phyloP scores from a whole-genome alignment of 1,140 invertebrate species.

The Pinna nobilis region DNA sequence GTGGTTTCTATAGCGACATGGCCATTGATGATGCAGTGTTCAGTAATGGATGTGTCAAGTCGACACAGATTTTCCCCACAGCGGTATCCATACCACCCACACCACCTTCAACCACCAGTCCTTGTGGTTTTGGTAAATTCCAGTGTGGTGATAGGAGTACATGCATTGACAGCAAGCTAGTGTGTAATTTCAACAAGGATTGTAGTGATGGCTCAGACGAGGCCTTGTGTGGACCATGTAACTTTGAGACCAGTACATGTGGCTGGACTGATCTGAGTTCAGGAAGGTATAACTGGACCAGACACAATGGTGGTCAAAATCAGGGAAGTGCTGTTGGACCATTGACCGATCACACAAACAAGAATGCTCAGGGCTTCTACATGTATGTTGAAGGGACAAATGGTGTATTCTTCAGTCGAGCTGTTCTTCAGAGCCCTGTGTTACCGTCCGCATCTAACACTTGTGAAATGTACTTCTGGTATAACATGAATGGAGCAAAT shows the following conservation, averaged over 20 bases:
- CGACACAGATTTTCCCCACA: slow-evolving; percentile 49
- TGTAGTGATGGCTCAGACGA: slow-evolving; percentile 70
- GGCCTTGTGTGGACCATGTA: slow-evolving; percentile 65
- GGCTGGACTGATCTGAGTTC: slow-evolving; percentile 69
- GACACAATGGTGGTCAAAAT: slow-evolving; percentile 34
- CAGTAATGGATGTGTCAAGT: slow-evolving; percentile 55
- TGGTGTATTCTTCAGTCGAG: slow-evolving; percentile 61
- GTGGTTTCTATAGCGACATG: slow-evolving; percentile 61
- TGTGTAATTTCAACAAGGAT: slow-evolving; percentile 64
- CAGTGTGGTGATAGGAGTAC: slow-evolving; percentile 51
- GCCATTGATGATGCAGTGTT: slow-evolving; percentile 66
- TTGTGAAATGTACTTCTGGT: slow-evolving; percentile 79
- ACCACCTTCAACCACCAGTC: slow-evolving; percentile 48
- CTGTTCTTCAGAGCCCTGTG: slow-evolving; percentile 60
- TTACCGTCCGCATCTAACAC: slow-evolving; percentile 54
- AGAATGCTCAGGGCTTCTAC: slow-evolving; percentile 58
- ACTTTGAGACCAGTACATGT: slow-evolving; percentile 68
- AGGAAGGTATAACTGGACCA: slow-evolving; percentile 65
- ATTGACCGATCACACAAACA: slow-evolving; percentile 52
- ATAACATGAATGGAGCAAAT: slow-evolving; percentile 82
- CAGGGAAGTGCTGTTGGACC: slow-evolving; percentile 44
- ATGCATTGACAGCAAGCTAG: slow-evolving; percentile 52
- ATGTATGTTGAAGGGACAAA: slow-evolving; percentile 59
- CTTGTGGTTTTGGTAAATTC: slow-evolving; percentile 52
- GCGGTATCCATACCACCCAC: slow-evolving; percentile 53